These are phyloP conservation scores for Atherinomorus stipes DNA, from an alignment of 2,113 vertebrate genomes.

Conservation along the genomic window DNA sequence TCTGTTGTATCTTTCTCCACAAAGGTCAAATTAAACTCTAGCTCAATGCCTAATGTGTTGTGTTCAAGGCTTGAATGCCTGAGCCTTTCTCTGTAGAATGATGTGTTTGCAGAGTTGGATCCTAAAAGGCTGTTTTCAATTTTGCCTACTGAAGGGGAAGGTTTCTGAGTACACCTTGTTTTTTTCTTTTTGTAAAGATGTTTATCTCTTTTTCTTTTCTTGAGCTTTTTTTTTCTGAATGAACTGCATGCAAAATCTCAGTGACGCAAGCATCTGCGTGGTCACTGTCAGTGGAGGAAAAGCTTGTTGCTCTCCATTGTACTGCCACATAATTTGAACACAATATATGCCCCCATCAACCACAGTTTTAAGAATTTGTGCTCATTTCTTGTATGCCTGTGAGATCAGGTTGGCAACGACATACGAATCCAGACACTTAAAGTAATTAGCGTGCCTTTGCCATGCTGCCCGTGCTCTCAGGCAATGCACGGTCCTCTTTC, in stretches of 20 bases:
- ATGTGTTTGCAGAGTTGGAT: not conserved
- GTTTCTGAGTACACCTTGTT: not conserved
- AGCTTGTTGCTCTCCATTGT: not conserved
- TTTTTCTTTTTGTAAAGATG: not conserved
- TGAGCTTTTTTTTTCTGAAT: too few relatives aligned
- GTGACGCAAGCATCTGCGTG: too few relatives aligned
- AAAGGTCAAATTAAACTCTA: not conserved
- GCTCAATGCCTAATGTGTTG: not conserved
- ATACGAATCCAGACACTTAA: slow-evolving; percentile 30
- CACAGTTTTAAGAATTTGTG: not conserved
- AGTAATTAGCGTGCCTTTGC: slow-evolving; percentile 38
- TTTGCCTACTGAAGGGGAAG: not conserved
- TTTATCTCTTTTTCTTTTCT: too few relatives aligned
- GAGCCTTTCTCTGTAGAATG: not conserved
- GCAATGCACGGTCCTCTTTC: slow-evolving; percentile 38
- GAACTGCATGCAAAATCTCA: too few relatives aligned
- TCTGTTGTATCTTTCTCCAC: not conserved
- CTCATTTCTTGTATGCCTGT: not conserved
- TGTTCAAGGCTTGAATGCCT: not conserved
- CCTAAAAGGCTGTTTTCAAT: too few relatives aligned
- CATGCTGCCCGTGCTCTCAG: slow-evolving; percentile 24
- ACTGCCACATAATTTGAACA: not conserved
- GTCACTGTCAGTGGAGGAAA: not conserved
- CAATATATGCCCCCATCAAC: not conserved
- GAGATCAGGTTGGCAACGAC: slow-evolving; percentile 2